A percentile compares a stretch with the other conserved stretches of the same genome.
phyloP scores from a whole-genome alignment of 1,140 invertebrate species.

The Sesamia nonagrioides region DNA sequence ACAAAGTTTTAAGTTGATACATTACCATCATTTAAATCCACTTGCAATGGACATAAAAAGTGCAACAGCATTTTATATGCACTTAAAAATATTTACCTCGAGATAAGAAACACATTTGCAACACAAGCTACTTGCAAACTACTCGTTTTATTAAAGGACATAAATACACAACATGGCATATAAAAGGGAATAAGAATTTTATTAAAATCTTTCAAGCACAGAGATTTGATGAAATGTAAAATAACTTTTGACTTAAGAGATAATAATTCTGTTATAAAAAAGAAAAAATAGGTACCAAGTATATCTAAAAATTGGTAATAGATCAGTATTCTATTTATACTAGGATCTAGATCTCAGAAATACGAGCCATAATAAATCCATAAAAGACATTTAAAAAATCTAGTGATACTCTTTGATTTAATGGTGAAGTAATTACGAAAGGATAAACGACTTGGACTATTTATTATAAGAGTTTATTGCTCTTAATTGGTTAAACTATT shows the following conservation, averaged over 20 bases:
- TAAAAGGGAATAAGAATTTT: constrained; percentile 37
- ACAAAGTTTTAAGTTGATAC: constrained; percentile 1
- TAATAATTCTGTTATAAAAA: background rate
- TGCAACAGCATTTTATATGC: constrained; percentile 33
- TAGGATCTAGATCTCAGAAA: constrained; percentile 14
- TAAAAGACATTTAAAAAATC: constrained; percentile 14
- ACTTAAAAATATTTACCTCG: constrained; percentile 29
- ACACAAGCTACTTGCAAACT: constrained; percentile 25
- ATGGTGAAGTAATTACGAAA: constrained; percentile 3
- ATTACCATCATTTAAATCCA: background rate
- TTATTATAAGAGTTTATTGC: constrained; percentile 4
- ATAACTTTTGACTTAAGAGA: background rate
- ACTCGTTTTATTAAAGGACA: constrained; percentile 39
- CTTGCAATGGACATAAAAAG: constrained; percentile 10
- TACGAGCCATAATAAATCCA: constrained; percentile 28
- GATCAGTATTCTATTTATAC: background rate
- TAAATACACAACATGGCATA: constrained; percentile 36
- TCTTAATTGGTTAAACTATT: constrained; percentile 32
- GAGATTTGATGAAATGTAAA: background rate
- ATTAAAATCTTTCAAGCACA: constrained; percentile 4
- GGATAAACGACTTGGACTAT: constrained; percentile 12
- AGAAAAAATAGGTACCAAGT: background rate
- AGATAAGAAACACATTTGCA: constrained; percentile 42
- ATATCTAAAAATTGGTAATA: constrained; percentile 10
- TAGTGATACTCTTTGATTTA: background rate